Percentiles rank a stretch among this genome's conserved stretches.
phyloP scores from a whole-genome alignment of 2,888 invertebrate species.

The Archaeoteleia sp. region DNA sequence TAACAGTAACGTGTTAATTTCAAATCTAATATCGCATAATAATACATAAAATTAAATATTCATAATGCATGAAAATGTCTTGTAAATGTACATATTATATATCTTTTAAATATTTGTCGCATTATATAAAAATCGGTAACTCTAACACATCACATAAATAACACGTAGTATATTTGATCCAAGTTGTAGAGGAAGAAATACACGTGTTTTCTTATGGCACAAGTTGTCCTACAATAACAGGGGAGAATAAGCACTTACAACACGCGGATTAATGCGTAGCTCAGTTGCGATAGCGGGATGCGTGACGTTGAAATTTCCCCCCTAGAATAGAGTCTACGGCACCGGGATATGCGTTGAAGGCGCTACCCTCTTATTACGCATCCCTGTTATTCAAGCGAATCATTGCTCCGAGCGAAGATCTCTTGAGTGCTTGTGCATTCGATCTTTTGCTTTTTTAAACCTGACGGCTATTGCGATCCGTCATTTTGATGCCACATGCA shows the following conservation, averaged over 20 bases:
- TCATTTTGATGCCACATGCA: slow-evolving; percentile 33
- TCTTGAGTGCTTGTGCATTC: slow-evolving; percentile 45
- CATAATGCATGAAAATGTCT: no score
- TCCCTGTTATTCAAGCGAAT: slow-evolving; percentile 44
- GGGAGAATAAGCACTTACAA: slow-evolving; percentile 29
- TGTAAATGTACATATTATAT: no score
- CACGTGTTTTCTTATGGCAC: slow-evolving; percentile 6
- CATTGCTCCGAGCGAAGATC: slow-evolving; percentile 41
- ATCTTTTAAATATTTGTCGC: no score
- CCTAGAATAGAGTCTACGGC: slow-evolving; percentile 37
- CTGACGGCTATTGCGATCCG: slow-evolving; percentile 35
- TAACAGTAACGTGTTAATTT: no score
- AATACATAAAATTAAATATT: no score
- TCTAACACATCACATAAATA: no score
- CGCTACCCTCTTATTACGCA: slow-evolving; percentile 48
- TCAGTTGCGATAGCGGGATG: slow-evolving; percentile 35
- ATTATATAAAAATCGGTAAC: no score
- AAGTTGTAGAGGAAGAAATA: no score
- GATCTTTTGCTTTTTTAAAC: slow-evolving; percentile 45
- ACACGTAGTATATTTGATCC: no score
- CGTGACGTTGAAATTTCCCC: slow-evolving; percentile 41
- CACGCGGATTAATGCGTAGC: slow-evolving; percentile 39
- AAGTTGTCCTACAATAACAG: slow-evolving; percentile 10
- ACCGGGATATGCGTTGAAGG: slow-evolving; percentile 42
- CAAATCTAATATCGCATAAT: no score